Evolutionary conservation across 2,113 vertebrate species (phyloP).

Genomic region (Ahaetulla prasina): DNA sequence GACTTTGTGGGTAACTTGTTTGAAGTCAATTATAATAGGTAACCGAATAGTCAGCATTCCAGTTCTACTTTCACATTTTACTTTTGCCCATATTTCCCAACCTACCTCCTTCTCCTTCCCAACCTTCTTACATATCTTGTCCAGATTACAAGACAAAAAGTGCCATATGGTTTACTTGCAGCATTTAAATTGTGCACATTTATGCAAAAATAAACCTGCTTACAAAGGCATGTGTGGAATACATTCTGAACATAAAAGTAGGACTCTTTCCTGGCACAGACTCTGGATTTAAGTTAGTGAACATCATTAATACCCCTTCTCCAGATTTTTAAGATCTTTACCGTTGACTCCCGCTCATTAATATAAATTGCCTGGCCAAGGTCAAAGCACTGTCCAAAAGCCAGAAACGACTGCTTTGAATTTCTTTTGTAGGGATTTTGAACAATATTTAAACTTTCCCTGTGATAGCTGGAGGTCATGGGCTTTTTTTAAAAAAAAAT

Average conservation of each 20-base stretch:
- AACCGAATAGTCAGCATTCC: not conserved
- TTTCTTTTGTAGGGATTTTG: not conserved
- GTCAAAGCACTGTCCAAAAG: not conserved
- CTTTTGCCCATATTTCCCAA: not conserved
- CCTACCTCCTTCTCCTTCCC: not conserved
- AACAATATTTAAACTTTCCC: slow-evolving; percentile 6
- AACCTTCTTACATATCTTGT: not conserved
- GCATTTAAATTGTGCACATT: not conserved
- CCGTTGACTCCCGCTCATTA: not conserved
- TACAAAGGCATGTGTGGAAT: not conserved
- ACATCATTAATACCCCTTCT: not conserved
- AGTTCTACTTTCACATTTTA: not conserved
- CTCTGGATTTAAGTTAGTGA: not conserved
- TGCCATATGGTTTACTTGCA: not conserved
- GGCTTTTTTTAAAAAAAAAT: slow-evolving; percentile 7
- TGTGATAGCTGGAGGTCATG: slow-evolving; percentile 32
- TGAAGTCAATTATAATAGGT: not conserved
- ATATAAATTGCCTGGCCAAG: not conserved
- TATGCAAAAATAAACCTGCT: not conserved
- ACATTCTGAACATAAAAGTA: not conserved
- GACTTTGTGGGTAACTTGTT: not conserved
- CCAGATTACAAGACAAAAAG: not conserved
- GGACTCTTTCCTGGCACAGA: not conserved
- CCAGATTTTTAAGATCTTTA: not conserved
- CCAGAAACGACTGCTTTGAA: not conserved